Evolutionary conservation across 2,888 invertebrate species (phyloP).

Genomic region (Sialis fuliginosa): DNA sequence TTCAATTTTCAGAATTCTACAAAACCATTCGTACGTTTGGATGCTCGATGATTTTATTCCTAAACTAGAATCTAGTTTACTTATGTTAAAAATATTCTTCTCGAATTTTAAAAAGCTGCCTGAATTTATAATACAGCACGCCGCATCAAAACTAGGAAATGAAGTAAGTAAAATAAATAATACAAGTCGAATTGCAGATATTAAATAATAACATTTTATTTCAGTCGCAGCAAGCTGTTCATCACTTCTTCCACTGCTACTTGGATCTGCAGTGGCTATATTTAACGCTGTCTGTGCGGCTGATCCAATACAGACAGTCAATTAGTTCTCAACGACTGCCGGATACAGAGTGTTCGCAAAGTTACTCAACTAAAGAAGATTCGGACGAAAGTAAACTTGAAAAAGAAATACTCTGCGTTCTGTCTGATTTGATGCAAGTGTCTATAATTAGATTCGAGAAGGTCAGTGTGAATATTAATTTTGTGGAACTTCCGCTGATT

Average conservation of each 20-base stretch:
- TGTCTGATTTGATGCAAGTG: conserved; percentile 22
- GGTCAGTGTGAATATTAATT: conserved; percentile 13
- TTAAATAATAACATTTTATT: conserved; percentile 10
- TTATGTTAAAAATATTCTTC: too few relatives aligned
- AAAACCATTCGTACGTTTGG: too few relatives aligned
- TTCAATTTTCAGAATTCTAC: too few relatives aligned
- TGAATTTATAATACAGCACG: conserved; percentile 23
- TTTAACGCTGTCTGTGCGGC: conserved; percentile 14
- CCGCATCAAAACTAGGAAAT: conserved; percentile 23
- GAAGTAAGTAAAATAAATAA: conserved; percentile 16
- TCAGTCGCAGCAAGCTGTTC: conserved; percentile 26
- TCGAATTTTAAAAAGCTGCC: conserved; percentile 17
- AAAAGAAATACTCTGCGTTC: conserved; percentile 13
- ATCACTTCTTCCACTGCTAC: conserved; percentile 29
- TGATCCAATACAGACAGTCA: not conserved
- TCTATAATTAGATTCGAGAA: conserved; percentile 23
- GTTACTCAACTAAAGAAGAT: not conserved
- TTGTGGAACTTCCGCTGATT: not conserved
- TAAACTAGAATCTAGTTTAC: too few relatives aligned
- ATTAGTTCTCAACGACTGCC: not conserved
- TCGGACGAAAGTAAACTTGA: conserved; percentile 3
- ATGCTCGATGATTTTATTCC: too few relatives aligned
- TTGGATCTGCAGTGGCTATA: conserved; percentile 29
- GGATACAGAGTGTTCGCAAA: not conserved
- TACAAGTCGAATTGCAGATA: conserved; percentile 3